Base-by-base conservation (phyloP, 2,888 invertebrate genomes). In the Adineta ricciae region DNA sequence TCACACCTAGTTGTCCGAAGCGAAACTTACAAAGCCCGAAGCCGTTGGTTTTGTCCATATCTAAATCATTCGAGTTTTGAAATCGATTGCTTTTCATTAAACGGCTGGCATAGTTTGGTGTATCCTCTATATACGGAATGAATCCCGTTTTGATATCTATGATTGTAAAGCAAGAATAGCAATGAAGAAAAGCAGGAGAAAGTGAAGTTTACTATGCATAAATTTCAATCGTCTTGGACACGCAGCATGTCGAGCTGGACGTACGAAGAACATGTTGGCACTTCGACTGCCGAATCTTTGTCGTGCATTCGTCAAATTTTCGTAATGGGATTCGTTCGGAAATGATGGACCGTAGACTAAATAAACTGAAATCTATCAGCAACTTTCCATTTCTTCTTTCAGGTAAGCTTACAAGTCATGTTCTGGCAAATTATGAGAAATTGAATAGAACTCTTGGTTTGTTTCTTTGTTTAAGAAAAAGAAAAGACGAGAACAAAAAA, bases 161-260 rank as follows among this genome's bases (percentile, higher is more conserved):
- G 1, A 41, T 36, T 8, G 24, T 41, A 64, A 64, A 21, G 56
- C n/a, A 5, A 64, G 5, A 46, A 46, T 64, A 27, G 27, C n/a
- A 64, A 64, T 64, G 56, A 64, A 3, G 24, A n/a, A 11, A 9
- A 16, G 19, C 2, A 50, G 19, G 16, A 7, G 14, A 50, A 50
- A 50, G 9, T 46, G 27, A 64, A 27, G 14, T 2, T 1, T 78
- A 78, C 73, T 27, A 78, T 78, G 73, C 8, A 78, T 78, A 78
- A 27, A 78, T 78, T 78, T 78, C 14, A 78, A 41, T 24, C 73
- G 73, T 78, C 41, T 38, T 78, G 73, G 73, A 78, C 73, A 78
- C 21, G 73, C 73, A 41, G 27, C 2, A 78, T 78, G 38, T 1
- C 73, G 36, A 19, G 73, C 73, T 24, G 73, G 73, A 41, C 73